A percentile compares a stretch with the other conserved stretches of the same genome.
These are phyloP conservation scores for Rhingia campestris DNA, from an alignment of 2,888 invertebrate species.

Conservation along the genomic window DNA sequence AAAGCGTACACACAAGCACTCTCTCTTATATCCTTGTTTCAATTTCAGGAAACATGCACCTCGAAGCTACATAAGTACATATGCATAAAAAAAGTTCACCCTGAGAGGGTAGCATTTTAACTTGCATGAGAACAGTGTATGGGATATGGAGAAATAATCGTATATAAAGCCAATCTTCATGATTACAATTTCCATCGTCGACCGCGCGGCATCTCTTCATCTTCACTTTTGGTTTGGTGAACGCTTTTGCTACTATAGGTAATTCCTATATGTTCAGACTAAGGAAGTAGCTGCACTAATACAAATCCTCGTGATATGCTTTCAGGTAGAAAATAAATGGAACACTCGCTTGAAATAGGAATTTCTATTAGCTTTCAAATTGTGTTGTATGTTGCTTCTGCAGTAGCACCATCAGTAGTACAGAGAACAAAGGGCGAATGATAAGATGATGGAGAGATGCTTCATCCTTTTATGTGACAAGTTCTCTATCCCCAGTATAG, in stretches of 20 bases:
- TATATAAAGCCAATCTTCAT: constrained; percentile 64
- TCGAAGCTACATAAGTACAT: constrained; percentile 32
- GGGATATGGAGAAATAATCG: constrained; percentile 19
- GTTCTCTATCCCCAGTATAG: constrained; percentile 31
- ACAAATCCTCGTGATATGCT: constrained; percentile 56
- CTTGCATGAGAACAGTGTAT: constrained; percentile 51
- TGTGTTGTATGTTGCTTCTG: constrained; percentile 48
- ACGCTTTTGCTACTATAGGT: constrained; percentile 4
- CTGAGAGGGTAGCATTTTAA: constrained; percentile 31
- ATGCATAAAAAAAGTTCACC: constrained; percentile 43
- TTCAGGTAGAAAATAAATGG: constrained; percentile 63
- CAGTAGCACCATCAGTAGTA: neutral
- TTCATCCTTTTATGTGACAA: constrained; percentile 53
- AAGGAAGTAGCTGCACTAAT: constrained; percentile 56
- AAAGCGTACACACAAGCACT: constrained; percentile 32
- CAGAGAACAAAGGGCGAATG: constrained; percentile 21
- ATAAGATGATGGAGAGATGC: constrained; percentile 47
- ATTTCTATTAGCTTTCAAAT: constrained; percentile 60
- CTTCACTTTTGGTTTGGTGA: constrained; percentile 30
- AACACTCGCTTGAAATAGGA: constrained; percentile 45
- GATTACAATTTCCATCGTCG: constrained; percentile 63
- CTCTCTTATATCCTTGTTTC: constrained; percentile 53
- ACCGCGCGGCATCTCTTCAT: constrained; percentile 64
- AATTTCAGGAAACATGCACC: constrained; percentile 56
- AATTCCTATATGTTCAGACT: constrained; percentile 36